A percentile compares a stretch with the other conserved stretches of the same genome.
phyloP scores from a whole-genome alignment of 2,797 vertebrate species.

The Clarias fuscus region DNA sequence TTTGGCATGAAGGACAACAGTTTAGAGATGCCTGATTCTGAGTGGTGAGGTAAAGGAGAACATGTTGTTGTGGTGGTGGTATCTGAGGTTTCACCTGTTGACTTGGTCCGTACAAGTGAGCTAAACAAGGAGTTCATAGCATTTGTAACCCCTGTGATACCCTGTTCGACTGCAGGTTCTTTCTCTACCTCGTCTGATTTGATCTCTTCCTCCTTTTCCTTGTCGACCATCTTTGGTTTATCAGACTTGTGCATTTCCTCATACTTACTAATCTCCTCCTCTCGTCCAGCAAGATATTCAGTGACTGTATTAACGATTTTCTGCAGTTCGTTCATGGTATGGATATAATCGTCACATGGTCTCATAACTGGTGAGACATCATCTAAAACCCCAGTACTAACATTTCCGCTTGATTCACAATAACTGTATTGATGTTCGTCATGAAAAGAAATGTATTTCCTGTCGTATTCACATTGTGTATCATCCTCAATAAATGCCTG shows the following conservation, averaged over 20 bases:
- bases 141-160: constrained; percentile 80
- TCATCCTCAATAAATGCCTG: constrained; percentile 69
- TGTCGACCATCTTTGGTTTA: constrained; percentile 49
- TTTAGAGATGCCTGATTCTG: constrained; percentile 76
- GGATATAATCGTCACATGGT: constrained; percentile 76
- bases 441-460: constrained; percentile 50
- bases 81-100: constrained; percentile 73
- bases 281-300: constrained; percentile 92
- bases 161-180: constrained; percentile 64
- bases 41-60: constrained; percentile 60
- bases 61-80: constrained; percentile 52
- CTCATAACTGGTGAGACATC: constrained; percentile 73
- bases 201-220: constrained; percentile 46
- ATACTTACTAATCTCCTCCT: constrained; percentile 91
- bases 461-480: constrained; percentile 67
- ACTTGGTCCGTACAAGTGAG: constrained; percentile 78
- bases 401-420: constrained; percentile 48
- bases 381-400: constrained; percentile 56
- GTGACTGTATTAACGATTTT: constrained; percentile 92
- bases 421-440: constrained; percentile 46
- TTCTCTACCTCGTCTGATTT: constrained; percentile 65
- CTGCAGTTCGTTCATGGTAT: constrained; percentile 88
- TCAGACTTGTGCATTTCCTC: constrained; percentile 75
- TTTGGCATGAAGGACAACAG: constrained; percentile 75
- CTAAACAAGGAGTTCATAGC: constrained; percentile 83